These are phyloP conservation scores for Pluvialis apricaria DNA, from an alignment of 2,113 vertebrate species.

Conservation along the genomic window DNA sequence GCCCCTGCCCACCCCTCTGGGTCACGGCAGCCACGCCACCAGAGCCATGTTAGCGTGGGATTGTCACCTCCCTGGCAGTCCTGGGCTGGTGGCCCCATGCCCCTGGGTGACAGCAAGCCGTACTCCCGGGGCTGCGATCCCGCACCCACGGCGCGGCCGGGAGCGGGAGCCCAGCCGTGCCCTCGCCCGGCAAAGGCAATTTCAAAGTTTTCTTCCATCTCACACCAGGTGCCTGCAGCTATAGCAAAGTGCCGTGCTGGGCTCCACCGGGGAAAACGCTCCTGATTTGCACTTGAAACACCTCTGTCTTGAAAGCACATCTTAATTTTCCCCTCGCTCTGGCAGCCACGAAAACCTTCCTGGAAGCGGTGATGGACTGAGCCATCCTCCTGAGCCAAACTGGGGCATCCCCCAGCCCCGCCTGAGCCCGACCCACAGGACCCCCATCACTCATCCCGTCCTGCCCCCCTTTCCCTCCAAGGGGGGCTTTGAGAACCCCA, in stretches of 20 bases:
- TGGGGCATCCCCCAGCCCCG: background rate
- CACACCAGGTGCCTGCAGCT: background rate
- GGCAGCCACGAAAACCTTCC: background rate
- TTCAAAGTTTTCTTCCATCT: background rate
- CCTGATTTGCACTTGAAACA: background rate
- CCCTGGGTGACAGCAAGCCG: background rate
- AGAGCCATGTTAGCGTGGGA: rapidly evolving
- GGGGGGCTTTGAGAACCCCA: background rate
- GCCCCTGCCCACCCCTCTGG: background rate
- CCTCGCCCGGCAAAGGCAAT: background rate
- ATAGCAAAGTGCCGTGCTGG: background rate
- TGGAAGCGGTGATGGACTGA: background rate
- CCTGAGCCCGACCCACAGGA: background rate
- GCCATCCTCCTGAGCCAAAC: background rate
- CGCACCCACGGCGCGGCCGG: rapidly evolving
- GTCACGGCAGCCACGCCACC: background rate
- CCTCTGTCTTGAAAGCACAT: background rate
- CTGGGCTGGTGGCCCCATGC: background rate
- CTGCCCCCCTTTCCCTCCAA: background rate
- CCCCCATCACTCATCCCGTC: rapidly evolving
- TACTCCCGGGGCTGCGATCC: background rate
- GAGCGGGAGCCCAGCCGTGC: background rate
- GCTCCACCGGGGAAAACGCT: rapidly evolving
- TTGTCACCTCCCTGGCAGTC: background rate
- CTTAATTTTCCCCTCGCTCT: background rate